Percentiles rank a stretch among this genome's conserved stretches.
Conservation (phyloP, 2,888 invertebrate genomes). For the Melieria picta region DNA sequence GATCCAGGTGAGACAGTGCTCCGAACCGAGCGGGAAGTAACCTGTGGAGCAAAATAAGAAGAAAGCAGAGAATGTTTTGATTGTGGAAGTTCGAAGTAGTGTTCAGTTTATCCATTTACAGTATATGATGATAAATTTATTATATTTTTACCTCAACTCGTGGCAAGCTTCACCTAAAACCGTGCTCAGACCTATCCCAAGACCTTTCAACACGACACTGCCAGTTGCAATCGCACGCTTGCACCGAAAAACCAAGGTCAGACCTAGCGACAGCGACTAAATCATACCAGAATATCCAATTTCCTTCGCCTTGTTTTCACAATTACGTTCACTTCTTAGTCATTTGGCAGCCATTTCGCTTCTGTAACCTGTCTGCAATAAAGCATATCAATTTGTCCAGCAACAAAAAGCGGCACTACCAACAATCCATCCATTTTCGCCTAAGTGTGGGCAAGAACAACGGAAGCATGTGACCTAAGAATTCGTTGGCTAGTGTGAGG, state of each 20-base stretch:
- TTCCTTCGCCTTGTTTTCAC: neutral
- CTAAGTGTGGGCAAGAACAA: too few species aligned
- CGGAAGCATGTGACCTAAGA: too few species aligned
- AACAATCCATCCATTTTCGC: too few species aligned
- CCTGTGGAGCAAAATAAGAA: constrained; percentile 70
- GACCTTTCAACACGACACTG: too few species aligned
- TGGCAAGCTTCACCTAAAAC: too few species aligned
- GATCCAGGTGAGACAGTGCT: constrained; percentile 93
- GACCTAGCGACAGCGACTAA: neutral
- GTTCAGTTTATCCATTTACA: too few species aligned
- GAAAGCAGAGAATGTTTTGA: constrained; percentile 10
- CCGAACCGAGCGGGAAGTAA: constrained; percentile 82
- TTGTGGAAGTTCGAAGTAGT: neutral
- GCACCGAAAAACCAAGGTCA: neutral
- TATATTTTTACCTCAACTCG: too few species aligned
- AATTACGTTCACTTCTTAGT: too few species aligned
- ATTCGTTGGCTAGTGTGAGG: too few species aligned
- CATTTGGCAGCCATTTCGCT: neutral
- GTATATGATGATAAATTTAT: too few species aligned
- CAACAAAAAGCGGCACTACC: neutral
- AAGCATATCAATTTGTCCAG: constrained; percentile 22
- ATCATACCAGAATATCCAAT: constrained; percentile 6
- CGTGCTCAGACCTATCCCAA: too few species aligned
- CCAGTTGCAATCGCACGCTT: neutral
- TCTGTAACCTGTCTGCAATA: constrained; percentile 16